These are phyloP conservation scores for Hydrotaea diabolus DNA, from an alignment of 2,888 invertebrate species.

Conservation along the genomic window DNA sequence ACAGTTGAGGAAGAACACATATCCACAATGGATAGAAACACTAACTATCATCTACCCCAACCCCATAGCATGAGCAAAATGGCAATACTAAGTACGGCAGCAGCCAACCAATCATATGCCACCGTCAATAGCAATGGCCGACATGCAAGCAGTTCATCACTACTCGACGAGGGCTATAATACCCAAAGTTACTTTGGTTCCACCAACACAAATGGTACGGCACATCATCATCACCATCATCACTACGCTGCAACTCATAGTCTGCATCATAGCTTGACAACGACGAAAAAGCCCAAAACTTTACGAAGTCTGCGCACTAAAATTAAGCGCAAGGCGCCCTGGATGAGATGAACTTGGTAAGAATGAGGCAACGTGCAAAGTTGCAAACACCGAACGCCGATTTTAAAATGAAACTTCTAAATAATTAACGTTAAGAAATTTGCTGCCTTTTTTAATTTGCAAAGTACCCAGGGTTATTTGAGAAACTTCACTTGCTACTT, in stretches of 20 bases:
- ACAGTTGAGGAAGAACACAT: conserved; percentile 76
- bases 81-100: conserved; percentile 74
- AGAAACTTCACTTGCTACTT: conserved; percentile 30
- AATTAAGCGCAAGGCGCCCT: conserved; percentile 79
- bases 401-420: conserved; percentile 17
- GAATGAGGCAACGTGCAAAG: neutral
- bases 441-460: conserved; percentile 65
- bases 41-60: conserved; percentile 49
- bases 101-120: conserved; percentile 60
- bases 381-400: too few relatives aligned
- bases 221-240: conserved; percentile 61
- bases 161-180: conserved; percentile 75
- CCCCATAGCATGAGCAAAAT: conserved; percentile 71
- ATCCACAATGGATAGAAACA: conserved; percentile 70
- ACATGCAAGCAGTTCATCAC: conserved; percentile 55
- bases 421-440: conserved; percentile 48
- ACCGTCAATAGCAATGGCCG: conserved; percentile 58
- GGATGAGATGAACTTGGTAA: conserved; percentile 74
- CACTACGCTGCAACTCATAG: conserved; percentile 57
- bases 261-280: conserved; percentile 64
- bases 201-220: conserved; percentile 54
- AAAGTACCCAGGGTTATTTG: conserved; percentile 23
- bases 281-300: conserved; percentile 76
- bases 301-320: conserved; percentile 78
- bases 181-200: conserved; percentile 71